phyloP scores from a whole-genome alignment of 2,113 vertebrate species.

The Brachypteracias leptosomus region DNA sequence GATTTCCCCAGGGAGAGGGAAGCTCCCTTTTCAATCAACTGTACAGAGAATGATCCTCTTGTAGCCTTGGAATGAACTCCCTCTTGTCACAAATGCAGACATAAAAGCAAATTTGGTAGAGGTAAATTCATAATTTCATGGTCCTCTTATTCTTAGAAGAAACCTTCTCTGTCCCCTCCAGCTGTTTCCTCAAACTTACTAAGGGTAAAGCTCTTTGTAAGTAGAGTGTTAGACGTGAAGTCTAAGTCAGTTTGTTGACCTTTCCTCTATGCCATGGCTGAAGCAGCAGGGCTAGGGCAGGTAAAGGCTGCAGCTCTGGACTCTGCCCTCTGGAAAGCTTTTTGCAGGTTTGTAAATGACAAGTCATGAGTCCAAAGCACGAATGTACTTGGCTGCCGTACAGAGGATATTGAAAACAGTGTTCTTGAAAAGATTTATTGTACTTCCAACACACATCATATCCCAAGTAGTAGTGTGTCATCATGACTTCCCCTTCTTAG shows the following conservation, averaged over 20 bases:
- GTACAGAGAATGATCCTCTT: background rate
- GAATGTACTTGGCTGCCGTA: background rate
- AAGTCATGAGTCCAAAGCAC: background rate
- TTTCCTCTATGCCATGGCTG: fast-evolving
- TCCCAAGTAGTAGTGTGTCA: background rate
- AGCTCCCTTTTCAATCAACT: background rate
- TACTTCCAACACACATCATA: background rate
- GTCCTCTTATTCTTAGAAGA: background rate
- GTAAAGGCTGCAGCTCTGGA: background rate
- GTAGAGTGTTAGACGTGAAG: background rate
- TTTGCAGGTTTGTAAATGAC: background rate
- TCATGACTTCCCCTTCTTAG: background rate
- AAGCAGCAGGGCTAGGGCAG: background rate
- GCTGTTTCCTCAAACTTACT: background rate
- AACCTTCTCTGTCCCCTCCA: background rate
- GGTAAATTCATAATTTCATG: background rate
- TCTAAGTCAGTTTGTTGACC: background rate
- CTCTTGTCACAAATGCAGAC: background rate
- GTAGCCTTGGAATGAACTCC: background rate
- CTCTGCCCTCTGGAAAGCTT: background rate
- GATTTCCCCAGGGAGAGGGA: background rate
- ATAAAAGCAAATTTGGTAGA: background rate
- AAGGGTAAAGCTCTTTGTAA: background rate
- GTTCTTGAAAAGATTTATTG: background rate
- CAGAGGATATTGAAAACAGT: background rate